Evolutionary conservation across 2,888 invertebrate genomes (phyloP), one percentile per base, ranked within the genome.

Genomic region (Thera obeliscata): DNA sequence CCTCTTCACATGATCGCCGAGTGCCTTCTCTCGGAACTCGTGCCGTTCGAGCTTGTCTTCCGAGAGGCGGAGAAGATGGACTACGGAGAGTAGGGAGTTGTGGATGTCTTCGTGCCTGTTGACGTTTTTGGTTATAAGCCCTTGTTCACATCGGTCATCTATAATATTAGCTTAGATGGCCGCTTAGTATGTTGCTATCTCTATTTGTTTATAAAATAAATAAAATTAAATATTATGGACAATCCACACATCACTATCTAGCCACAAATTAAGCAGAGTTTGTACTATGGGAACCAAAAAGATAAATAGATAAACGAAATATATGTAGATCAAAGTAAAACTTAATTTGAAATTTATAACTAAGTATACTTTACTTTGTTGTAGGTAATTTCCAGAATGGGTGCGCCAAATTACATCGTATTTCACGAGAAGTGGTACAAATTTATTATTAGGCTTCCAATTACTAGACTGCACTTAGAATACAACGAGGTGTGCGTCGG

Each of bases 11-110:
- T 96, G 95, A 66, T 98, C 97, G 0, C 97, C 97, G 35, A 97
- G 89, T 0, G 95, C 95, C 73, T 97, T 95, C 85, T 98, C 97
- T 9, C 98, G 93, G 77, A 95, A 95, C 85, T 98, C 98, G 86
- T 98, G 98, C 12, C 98, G 93, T 81, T 98, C 97, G 71, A 98
- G 86, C 88, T 97, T 98, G 81, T 97, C 97, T 72, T 97, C 97
- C 61, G 96, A 95, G 50, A 95, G 94, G 56, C 97, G 95, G 85
- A 97, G 96, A 85, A 97, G 96, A 81, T 97, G 96, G 8, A 97
- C 96, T 67, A 98, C 90, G 33, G 97, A 97, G 72, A 97, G 86
- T 84, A 98, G 95, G 0, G 97, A 97, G 79, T 97, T 96, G 72
- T 96, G 95, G 74, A 97, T 96, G 77, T 96, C 96, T 87, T 95